Percentiles rank a stretch among this genome's conserved stretches.
Conservation (phyloP, 2,888 invertebrate species). For the Eustalomyia histrio region DNA sequence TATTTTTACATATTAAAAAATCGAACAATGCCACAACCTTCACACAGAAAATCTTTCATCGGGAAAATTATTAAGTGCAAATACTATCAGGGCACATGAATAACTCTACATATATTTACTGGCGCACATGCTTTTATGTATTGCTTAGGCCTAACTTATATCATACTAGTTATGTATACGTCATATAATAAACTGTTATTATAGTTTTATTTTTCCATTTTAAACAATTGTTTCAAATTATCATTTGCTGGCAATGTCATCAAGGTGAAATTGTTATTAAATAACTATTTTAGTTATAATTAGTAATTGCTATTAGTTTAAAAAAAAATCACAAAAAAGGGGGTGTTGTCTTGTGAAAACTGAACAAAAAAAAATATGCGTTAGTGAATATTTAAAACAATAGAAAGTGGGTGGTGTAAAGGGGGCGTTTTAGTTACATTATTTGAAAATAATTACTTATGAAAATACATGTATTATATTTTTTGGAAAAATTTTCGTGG, state of each 20-base stretch:
- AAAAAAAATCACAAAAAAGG: slow-evolving; percentile 36
- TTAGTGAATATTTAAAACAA: slow-evolving; percentile 30
- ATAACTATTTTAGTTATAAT: slow-evolving; percentile 50
- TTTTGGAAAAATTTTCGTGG: background rate
- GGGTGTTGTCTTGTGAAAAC: slow-evolving; percentile 1
- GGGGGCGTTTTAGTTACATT: slow-evolving; percentile 52
- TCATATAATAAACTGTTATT: slow-evolving; percentile 9
- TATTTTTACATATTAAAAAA: slow-evolving; percentile 63
- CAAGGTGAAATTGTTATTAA: slow-evolving; percentile 62
- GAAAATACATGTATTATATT: background rate
- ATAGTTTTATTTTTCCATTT: slow-evolving; percentile 12
- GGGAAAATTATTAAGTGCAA: slow-evolving; percentile 73
- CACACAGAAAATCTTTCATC: slow-evolving; percentile 78
- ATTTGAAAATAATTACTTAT: slow-evolving; percentile 26
- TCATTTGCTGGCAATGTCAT: slow-evolving; percentile 55
- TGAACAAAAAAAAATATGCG: background rate
- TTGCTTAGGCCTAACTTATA: slow-evolving; percentile 35
- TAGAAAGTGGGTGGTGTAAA: slow-evolving; percentile 53
- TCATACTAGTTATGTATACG: too few species aligned
- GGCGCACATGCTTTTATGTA: background rate
- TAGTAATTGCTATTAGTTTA: slow-evolving; percentile 36
- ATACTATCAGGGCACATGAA: slow-evolving; percentile 19
- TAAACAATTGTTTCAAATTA: slow-evolving; percentile 26
- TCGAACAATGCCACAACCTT: slow-evolving; percentile 74
- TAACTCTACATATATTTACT: too few species aligned